These are phyloP conservation scores for Pocillopora meandrina DNA, from an alignment of 92 coral and sea anemone genomes.

Conservation along the genomic window DNA sequence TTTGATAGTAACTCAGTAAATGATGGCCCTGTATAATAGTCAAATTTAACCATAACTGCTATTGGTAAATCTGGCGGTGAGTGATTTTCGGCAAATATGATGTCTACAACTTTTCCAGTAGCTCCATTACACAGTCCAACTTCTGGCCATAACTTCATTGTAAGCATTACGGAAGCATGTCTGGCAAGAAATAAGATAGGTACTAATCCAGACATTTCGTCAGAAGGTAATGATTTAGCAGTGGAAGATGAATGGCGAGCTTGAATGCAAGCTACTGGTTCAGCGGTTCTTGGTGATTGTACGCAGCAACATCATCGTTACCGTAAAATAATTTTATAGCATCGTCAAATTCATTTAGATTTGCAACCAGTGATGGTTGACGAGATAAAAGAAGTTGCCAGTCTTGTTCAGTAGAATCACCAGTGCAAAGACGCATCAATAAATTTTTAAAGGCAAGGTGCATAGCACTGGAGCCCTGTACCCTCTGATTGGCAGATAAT, in stretches of 20 bases:
- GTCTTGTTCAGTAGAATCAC: constrained; percentile 52
- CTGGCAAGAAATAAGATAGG: constrained; percentile 41
- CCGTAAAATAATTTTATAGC: constrained; percentile 53
- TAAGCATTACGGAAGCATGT: constrained; percentile 42
- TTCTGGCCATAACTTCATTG: constrained; percentile 29
- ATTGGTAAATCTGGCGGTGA: constrained; percentile 54
- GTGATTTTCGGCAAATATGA: constrained; percentile 54
- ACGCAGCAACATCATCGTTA: constrained; percentile 46
- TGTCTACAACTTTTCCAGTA: constrained; percentile 55
- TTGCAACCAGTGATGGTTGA: constrained; percentile 54
- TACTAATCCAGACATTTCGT: constrained; percentile 29
- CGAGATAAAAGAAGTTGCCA: constrained; percentile 52
- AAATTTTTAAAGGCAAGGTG: constrained; percentile 45
- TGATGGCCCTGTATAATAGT: constrained; percentile 54
- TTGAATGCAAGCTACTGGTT: constrained; percentile 35
- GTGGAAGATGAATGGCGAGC: constrained; percentile 38
- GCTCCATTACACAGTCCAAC: constrained; percentile 67
- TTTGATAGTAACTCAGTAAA: constrained; percentile 37
- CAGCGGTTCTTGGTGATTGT: constrained; percentile 28
- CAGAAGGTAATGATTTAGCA: constrained; percentile 15
- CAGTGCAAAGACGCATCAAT: constrained; percentile 42
- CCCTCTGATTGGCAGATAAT: constrained; percentile 37
- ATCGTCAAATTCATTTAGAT: constrained; percentile 52
- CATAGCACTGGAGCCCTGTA: constrained; percentile 37
- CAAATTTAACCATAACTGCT: constrained; percentile 65